Conservation (phyloP, 2,888 invertebrate genomes). For the Hypomecis atomaria region DNA sequence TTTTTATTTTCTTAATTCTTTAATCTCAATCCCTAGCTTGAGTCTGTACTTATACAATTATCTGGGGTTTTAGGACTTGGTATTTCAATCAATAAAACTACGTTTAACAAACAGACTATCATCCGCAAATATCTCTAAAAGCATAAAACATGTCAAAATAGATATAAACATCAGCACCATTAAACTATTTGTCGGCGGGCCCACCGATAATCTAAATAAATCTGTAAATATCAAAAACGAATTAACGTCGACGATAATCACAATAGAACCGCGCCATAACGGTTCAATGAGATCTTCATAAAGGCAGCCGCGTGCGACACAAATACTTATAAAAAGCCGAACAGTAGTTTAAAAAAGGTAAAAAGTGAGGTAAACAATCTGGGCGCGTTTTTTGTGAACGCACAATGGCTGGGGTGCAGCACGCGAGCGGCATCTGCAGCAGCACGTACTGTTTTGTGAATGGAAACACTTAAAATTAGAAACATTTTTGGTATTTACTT, state of each 20-base stretch:
- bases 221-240: conserved; percentile 73
- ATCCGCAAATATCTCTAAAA: conserved; percentile 27
- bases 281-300: conserved; percentile 73
- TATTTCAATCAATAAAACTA: background rate
- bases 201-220: conserved; percentile 72
- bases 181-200: conserved; percentile 45
- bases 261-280: conserved; percentile 67
- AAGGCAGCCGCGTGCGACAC: conserved; percentile 77
- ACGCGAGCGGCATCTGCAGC: conserved; percentile 61
- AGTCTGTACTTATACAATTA: too few relatives aligned
- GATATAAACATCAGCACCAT: conserved; percentile 43
- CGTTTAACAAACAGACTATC: background rate
- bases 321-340: conserved; percentile 76
- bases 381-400: conserved; percentile 71
- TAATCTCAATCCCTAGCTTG: too few relatives aligned
- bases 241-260: conserved; percentile 68
- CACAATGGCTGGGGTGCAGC: conserved; percentile 73
- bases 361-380: conserved; percentile 84
- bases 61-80: background rate
- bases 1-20: too few relatives aligned
- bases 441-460: conserved; percentile 38
- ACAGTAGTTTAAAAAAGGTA: conserved; percentile 79
- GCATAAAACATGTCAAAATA: conserved; percentile 26
- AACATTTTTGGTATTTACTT: conserved; percentile 15
- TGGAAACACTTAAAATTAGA: conserved; percentile 20